These are phyloP conservation scores for Luperina testacea DNA, from an alignment of 2,888 invertebrate species.

Conservation along the genomic window DNA sequence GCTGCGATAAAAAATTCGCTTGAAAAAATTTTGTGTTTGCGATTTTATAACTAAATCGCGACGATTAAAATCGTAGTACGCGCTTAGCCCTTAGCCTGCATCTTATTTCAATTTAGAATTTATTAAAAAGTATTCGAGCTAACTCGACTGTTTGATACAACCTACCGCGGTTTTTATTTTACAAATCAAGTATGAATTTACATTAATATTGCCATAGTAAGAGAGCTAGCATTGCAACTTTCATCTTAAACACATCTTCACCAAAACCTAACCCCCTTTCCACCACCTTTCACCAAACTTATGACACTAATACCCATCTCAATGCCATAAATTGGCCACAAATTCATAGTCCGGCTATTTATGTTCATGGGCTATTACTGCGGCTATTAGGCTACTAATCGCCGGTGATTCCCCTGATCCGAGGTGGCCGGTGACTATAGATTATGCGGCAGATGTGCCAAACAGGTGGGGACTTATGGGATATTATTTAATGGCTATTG, in stretches of 20 bases:
- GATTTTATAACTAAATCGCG: too few relatives aligned
- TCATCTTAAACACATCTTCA: not conserved
- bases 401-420: constrained; percentile 68
- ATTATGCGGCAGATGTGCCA: constrained; percentile 66
- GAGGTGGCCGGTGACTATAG: constrained; percentile 66
- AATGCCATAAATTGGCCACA: constrained; percentile 66
- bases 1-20: too few relatives aligned
- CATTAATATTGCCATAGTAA: too few relatives aligned
- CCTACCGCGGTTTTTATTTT: not conserved
- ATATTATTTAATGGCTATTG: constrained; percentile 55
- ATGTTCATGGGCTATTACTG: constrained; percentile 70
- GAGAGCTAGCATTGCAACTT: too few relatives aligned
- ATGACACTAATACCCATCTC: constrained; percentile 33
- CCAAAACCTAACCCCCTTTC: not conserved
- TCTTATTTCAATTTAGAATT: not conserved
- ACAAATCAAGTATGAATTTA: too few relatives aligned
- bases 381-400: constrained; percentile 79
- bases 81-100: too few relatives aligned
- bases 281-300: not conserved
- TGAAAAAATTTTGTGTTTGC: too few relatives aligned
- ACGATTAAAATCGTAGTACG: too few relatives aligned
- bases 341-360: constrained; percentile 76
- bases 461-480: constrained; percentile 65
- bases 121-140: not conserved
- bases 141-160: not conserved